Conservation (phyloP, 2,113 vertebrate genomes). For the Lathamus discolor region DNA sequence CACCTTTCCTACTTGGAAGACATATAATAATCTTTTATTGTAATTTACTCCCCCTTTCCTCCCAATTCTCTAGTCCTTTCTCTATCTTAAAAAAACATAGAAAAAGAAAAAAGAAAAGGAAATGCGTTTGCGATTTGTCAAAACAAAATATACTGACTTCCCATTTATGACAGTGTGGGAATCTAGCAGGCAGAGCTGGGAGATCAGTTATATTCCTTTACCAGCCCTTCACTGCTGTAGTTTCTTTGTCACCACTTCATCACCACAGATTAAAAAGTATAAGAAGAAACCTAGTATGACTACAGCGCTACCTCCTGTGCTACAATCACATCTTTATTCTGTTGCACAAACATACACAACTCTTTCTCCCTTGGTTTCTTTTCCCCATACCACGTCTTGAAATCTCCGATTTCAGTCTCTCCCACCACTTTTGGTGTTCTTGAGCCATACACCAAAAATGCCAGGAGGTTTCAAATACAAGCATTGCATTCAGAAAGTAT, state of each 20-base stretch:
- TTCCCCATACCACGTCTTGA: background rate
- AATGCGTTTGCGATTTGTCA: background rate
- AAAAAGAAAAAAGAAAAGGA: background rate
- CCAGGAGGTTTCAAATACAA: constrained; percentile 9
- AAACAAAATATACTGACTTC: background rate
- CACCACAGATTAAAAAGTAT: background rate
- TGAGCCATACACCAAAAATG: background rate
- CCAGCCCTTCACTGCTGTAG: background rate
- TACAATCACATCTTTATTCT: background rate
- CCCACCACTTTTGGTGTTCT: background rate
- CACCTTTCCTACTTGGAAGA: background rate
- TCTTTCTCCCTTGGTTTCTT: background rate
- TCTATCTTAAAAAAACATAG: background rate
- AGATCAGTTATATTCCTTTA: background rate
- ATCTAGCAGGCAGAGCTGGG: background rate
- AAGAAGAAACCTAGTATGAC: background rate
- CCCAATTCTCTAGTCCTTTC: background rate
- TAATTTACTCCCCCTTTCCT: background rate
- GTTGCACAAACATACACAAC: background rate
- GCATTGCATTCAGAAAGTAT: constrained; percentile 10
- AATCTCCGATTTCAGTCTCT: background rate
- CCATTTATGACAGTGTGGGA: background rate
- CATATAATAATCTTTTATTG: background rate
- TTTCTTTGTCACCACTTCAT: background rate
- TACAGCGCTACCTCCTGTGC: background rate